Evolutionary conservation across 2,797 vertebrate species (phyloP), one percentile per base, ranked within the genome.

Genomic region (Gymnothorax javanicus): DNA sequence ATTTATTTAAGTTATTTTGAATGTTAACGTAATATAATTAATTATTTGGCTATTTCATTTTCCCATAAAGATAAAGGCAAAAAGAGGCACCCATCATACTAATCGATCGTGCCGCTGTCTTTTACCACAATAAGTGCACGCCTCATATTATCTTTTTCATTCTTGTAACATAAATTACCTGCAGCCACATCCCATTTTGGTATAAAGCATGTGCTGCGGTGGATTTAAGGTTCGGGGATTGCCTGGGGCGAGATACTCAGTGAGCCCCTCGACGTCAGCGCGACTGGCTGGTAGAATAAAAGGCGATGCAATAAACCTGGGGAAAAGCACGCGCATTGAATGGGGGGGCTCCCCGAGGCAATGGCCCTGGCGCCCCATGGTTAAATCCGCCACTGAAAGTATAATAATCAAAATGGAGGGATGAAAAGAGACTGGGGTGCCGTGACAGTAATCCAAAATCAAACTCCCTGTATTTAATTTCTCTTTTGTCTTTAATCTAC

Each of bases 351-450:
- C 96, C 96, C 96, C 91, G 94, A 96, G 96, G 96, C 96, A 92
- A 95, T 94, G 95, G 95, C 94, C 95, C 96, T 95, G 95, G 95
- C 96, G 95, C 95, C 95, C 96, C 93, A 91, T 96, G 96, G 96
- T 96, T 97, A 97, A 96, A 96, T 96, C 95, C 95, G 95, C 94
- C 93, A 95, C 95, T 96, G 95, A 96, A 97, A 96, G 95, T 95
- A 94, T 95, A 96, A 96, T 97, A 96, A 97, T 97, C 95, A 95
- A 94, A 95, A 93, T 93, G 95, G 92, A 94, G 94, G 93, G 93
- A 93, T 86, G 85, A 85, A 88, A 86, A 87, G 82, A 25, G 62
- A 50, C 7, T 64, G 50, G 75, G 77, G 77, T 77, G 57, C 11
- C 8, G 56, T 79, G 82, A 57, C 75, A n/a, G 83, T 43, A 52